Percentiles rank a stretch among this genome's conserved stretches.
Evolutionary conservation across 2,113 vertebrate genomes (phyloP).

Genomic region (Chaenogobius annularis): DNA sequence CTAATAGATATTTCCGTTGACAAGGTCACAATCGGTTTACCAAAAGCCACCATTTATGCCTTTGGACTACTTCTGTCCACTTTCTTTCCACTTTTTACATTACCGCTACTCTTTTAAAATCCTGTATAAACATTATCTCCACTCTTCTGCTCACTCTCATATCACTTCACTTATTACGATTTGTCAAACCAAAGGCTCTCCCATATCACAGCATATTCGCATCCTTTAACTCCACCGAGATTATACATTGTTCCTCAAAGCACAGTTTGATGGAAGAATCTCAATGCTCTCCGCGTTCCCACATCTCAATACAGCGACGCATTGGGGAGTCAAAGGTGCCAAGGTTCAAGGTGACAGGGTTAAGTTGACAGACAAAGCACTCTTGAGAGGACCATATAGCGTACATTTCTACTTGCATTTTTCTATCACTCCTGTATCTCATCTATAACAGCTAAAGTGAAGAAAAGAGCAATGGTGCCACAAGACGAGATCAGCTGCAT

Average conservation of each 20-base stretch:
- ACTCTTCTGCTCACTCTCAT: too few relatives aligned
- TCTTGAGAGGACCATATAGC: constrained; percentile 13
- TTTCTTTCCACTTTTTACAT: too few relatives aligned
- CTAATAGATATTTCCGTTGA: too few relatives aligned
- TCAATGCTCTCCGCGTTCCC: constrained; percentile 35
- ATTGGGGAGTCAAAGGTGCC: constrained; percentile 17
- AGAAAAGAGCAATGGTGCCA: constrained; percentile 44
- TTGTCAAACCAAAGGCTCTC: too few relatives aligned
- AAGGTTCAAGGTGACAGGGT: constrained; percentile 45
- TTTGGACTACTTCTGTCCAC: too few relatives aligned
- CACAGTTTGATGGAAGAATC: constrained; percentile 39
- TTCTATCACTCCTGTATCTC: constrained; percentile 27
- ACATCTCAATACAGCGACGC: constrained; percentile 28
- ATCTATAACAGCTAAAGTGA: constrained; percentile 31
- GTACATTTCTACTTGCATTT: constrained; percentile 33
- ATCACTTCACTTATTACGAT: too few relatives aligned
- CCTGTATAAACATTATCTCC: too few relatives aligned
- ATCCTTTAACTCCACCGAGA: neutral
- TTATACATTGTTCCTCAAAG: constrained; percentile 24
- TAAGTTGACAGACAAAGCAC: constrained; percentile 26
- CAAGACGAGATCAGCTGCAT: constrained; percentile 60
- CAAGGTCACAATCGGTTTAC: too few relatives aligned
- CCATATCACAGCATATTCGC: too few relatives aligned
- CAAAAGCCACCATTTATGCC: too few relatives aligned
- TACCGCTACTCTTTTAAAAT: too few relatives aligned